Base-by-base conservation (phyloP, 2,888 invertebrate species). In the Sesamia inferens region DNA sequence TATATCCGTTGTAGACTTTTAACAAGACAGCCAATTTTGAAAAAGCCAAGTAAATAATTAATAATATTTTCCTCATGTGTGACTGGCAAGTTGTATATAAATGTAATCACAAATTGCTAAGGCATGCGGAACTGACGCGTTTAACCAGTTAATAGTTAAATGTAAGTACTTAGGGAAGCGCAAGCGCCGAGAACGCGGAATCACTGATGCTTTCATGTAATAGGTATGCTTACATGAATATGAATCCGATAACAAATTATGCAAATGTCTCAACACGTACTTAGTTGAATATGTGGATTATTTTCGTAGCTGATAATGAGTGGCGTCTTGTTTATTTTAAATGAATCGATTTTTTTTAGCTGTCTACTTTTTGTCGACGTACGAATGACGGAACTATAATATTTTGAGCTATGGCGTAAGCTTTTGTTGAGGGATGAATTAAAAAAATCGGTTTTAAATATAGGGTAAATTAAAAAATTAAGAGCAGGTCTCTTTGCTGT, bases 81-180 rank as follows among this genome's bases (percentile, higher is more conserved):
- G 22, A 73, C 61, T 65, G 22, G 39, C 76, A 57, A 59, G 54
- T 74, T 65, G 64, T 78, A 76, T 73, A 76, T 81, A 82, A 79
- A 74, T 85, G 39, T 78, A 74, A 84, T 79, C 68, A 81, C 77
- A 81, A 85, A 87, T 80, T 83, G 78, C 76, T 69, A 58, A 74
- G 81, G 86, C 72, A 87, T 72, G 87, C 87, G 84, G 88, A 87
- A 88, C 81, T 88, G 70, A 85, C 85, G 78, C 86, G 68, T 85
- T 47, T 42, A 76, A 69, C 76, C 58, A 59, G 72, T 74, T 73
- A 81, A 78, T 75, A 74, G 66, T 51, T 79, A 76, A 76, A 79
- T 39, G 76, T n/a, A n/a, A n/a, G n/a, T 78, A 76, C 71, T 78
- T 82, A 73, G 74, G 84, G 85, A 88, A 88, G 83, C 87, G 67